Conservation (phyloP, 2,797 vertebrate genomes). For the Sebastes baramenuke region DNA sequence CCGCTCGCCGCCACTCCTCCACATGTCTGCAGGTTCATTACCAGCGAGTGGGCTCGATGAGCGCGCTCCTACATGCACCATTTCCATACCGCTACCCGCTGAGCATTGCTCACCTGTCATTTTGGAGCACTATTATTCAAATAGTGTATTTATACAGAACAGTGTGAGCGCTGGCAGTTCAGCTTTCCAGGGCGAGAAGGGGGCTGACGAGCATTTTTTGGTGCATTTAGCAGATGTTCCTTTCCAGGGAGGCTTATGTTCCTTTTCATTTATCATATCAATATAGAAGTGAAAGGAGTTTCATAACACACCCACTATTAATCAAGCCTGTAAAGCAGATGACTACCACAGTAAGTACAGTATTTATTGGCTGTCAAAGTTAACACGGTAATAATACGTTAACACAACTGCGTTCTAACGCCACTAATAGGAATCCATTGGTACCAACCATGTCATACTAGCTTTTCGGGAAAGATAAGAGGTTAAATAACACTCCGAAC, state of each 20-base stretch:
- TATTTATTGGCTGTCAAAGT: not conserved
- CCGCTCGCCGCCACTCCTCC: conserved; percentile 65
- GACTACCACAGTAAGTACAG: not conserved
- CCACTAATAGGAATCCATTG: no score
- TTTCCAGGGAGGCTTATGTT: not conserved
- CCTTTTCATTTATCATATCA: conserved; percentile 12
- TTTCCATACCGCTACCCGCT: conserved; percentile 59
- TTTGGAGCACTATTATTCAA: conserved; percentile 23
- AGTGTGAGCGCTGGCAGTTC: conserved; percentile 21
- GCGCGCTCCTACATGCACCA: conserved; percentile 38
- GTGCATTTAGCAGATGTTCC: conserved; percentile 25
- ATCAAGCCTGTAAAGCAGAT: not conserved
- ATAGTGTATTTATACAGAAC: conserved; percentile 34
- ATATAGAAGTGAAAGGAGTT: not conserved
- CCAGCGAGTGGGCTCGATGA: conserved; percentile 41
- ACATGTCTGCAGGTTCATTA: conserved; percentile 66
- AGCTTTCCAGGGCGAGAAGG: conserved; percentile 11
- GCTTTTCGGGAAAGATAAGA: no score
- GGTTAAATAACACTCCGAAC: no score
- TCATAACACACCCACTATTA: not conserved
- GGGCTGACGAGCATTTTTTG: not conserved
- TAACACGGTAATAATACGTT: no score
- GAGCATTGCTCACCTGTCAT: conserved; percentile 63
- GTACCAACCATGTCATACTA: no score
- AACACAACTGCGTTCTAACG: no score